Evolutionary conservation across 2,113 vertebrate species (phyloP).

Genomic region (Callipepla squamata): DNA sequence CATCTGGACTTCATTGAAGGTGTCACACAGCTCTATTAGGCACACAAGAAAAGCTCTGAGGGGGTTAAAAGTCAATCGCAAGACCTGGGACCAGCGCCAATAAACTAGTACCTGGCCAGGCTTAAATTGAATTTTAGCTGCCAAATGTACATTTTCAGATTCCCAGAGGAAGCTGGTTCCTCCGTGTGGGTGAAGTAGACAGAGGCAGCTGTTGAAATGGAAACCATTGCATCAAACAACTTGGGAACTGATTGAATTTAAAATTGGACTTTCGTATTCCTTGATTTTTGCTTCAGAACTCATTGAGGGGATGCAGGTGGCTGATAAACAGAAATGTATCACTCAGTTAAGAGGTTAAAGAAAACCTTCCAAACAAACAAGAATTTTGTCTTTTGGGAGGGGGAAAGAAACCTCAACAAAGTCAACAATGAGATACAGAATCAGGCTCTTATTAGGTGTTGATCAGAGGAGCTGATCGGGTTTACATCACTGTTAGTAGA

Average conservation of each 20-base stretch:
- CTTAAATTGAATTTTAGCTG: slow-evolving; percentile 75
- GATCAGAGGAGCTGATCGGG: background rate
- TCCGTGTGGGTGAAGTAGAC: slow-evolving; percentile 23
- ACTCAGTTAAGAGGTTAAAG: slow-evolving; percentile 69
- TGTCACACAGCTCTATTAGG: slow-evolving; percentile 49
- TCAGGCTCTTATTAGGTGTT: background rate
- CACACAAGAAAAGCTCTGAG: slow-evolving; percentile 25
- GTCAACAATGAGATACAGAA: slow-evolving; percentile 15
- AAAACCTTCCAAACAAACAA: slow-evolving; percentile 22
- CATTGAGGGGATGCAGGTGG: slow-evolving; percentile 60
- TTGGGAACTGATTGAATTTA: slow-evolving; percentile 76
- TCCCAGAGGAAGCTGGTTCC: slow-evolving; percentile 53
- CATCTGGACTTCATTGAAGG: slow-evolving; percentile 15
- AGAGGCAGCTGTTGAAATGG: slow-evolving; percentile 73
- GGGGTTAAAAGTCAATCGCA: slow-evolving; percentile 67
- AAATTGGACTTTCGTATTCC: slow-evolving; percentile 75
- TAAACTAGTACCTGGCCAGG: slow-evolving; percentile 61
- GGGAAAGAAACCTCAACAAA: background rate
- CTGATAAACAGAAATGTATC: slow-evolving; percentile 75
- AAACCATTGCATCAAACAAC: slow-evolving; percentile 68
- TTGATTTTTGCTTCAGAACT: slow-evolving; percentile 69
- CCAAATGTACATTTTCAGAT: slow-evolving; percentile 66
- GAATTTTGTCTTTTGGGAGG: slow-evolving; percentile 43
- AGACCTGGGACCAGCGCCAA: slow-evolving; percentile 35
- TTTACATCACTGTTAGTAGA: background rate